phyloP scores from a whole-genome alignment of 2,113 vertebrate genomes.

The Chloropsis cyanopogon region DNA sequence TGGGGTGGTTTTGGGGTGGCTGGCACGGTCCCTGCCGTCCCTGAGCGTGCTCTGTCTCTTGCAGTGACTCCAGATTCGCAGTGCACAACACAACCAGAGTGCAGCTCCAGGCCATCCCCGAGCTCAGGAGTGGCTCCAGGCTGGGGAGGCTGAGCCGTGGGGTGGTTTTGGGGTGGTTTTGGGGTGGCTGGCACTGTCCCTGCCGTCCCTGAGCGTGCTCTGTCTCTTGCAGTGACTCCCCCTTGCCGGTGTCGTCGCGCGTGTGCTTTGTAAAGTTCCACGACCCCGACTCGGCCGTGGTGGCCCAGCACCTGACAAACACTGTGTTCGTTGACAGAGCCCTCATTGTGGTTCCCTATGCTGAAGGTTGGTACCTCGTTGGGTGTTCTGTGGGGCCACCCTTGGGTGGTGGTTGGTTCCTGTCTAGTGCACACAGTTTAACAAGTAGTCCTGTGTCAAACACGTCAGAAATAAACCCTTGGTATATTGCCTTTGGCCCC shows the following conservation, averaged over 20 bases:
- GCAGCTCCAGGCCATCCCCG: accelerated
- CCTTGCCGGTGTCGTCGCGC: conserved; percentile 98
- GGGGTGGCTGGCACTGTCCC: too few relatives aligned
- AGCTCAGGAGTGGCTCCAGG: background rate
- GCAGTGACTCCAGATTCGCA: too few relatives aligned
- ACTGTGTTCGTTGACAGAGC: conserved; percentile 99
- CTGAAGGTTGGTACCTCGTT: conserved; percentile 95
- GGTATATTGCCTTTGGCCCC: conserved; percentile 75
- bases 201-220: background rate
- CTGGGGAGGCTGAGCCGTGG: too few relatives aligned
- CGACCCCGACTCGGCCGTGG: conserved; percentile 94
- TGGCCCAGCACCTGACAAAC: conserved; percentile 99
- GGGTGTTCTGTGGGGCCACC: conserved; percentile 68
- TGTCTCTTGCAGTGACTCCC: conserved; percentile 93
- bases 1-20: too few relatives aligned
- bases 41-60: too few relatives aligned
- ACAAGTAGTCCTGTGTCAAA: conserved; percentile 37
- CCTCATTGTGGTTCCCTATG: conserved; percentile 97
- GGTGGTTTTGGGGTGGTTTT: too few relatives aligned
- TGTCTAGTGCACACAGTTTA: conserved; percentile 48
- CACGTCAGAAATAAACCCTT: conserved; percentile 71
- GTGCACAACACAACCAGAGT: accelerated
- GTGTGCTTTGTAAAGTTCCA: conserved; percentile 99
- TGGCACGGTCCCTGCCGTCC: too few relatives aligned
- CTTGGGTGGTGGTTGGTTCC: conserved; percentile 50